Conservation (phyloP, 2,797 vertebrate genomes). For the Champsocephalus gunnari region DNA sequence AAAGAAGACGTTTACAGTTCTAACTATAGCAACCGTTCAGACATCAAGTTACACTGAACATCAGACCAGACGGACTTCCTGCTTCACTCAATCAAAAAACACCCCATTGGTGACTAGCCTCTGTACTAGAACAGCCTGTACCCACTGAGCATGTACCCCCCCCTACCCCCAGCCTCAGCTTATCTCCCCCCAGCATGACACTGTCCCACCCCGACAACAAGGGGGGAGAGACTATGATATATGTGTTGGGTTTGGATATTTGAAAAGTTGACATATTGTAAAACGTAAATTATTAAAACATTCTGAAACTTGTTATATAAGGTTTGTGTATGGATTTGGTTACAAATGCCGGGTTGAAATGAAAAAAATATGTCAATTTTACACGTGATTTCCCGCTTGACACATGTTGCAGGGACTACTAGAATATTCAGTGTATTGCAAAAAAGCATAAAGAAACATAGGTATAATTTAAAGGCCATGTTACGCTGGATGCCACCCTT, state of each 20-base stretch:
- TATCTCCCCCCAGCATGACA: slow-evolving; percentile 69
- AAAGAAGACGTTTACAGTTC: slow-evolving; percentile 67
- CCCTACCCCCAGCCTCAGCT: slow-evolving; percentile 12
- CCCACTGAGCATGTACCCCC: background rate
- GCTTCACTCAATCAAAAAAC: slow-evolving; percentile 28
- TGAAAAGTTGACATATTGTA: too few species aligned
- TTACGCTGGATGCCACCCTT: background rate
- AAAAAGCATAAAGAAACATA: too few species aligned
- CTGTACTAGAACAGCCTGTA: slow-evolving; percentile 1
- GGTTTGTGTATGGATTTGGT: too few species aligned
- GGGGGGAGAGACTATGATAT: slow-evolving; percentile 46
- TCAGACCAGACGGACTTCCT: slow-evolving; percentile 39
- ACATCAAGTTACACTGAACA: slow-evolving; percentile 58
- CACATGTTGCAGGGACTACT: too few species aligned
- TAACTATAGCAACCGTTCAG: slow-evolving; percentile 59
- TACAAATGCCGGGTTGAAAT: too few species aligned
- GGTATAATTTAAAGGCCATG: too few species aligned
- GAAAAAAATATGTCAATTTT: too few species aligned
- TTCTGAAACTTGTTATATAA: too few species aligned
- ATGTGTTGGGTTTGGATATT: too few species aligned
- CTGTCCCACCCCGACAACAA: slow-evolving; percentile 59
- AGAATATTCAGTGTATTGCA: too few species aligned
- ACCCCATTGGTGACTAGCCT: background rate
- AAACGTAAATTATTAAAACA: too few species aligned
- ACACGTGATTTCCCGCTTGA: too few species aligned